These are phyloP conservation scores for Callosobruchus maculatus DNA, from an alignment of 2,888 invertebrate genomes.

Conservation along the genomic window DNA sequence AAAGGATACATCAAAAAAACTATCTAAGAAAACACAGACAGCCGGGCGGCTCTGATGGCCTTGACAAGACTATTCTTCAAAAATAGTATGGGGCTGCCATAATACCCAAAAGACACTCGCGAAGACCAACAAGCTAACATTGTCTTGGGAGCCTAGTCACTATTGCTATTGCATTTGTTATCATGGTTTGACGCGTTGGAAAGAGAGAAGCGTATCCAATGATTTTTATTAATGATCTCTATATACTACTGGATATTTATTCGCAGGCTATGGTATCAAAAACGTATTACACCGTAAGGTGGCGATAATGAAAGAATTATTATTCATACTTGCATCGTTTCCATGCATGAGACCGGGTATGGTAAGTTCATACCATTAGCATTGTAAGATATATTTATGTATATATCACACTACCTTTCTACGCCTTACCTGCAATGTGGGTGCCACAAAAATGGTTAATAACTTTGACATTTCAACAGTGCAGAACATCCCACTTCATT, in stretches of 20 bases:
- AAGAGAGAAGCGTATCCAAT: neutral
- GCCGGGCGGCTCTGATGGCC: no score
- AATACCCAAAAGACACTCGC: no score
- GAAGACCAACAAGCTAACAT: no score
- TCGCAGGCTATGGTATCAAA: neutral
- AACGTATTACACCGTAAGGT: neutral
- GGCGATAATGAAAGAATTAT: neutral
- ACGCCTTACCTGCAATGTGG: neutral
- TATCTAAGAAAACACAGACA: no score
- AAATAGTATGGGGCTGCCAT: no score
- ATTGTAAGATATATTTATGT: neutral
- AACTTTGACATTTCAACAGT: neutral
- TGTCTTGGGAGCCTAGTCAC: no score
- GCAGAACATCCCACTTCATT: neutral
- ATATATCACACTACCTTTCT: neutral
- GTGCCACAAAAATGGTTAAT: neutral
- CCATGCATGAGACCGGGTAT: neutral
- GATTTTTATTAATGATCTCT: neutral
- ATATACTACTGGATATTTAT: neutral
- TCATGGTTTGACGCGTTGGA: neutral
- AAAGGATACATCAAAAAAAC: no score
- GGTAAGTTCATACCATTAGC: neutral
- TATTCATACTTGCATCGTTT: neutral
- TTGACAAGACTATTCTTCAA: no score
- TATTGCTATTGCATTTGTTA: neutral